Base-by-base conservation (phyloP, 2,797 vertebrate genomes). In the Neopelma chrysocephalum region DNA sequence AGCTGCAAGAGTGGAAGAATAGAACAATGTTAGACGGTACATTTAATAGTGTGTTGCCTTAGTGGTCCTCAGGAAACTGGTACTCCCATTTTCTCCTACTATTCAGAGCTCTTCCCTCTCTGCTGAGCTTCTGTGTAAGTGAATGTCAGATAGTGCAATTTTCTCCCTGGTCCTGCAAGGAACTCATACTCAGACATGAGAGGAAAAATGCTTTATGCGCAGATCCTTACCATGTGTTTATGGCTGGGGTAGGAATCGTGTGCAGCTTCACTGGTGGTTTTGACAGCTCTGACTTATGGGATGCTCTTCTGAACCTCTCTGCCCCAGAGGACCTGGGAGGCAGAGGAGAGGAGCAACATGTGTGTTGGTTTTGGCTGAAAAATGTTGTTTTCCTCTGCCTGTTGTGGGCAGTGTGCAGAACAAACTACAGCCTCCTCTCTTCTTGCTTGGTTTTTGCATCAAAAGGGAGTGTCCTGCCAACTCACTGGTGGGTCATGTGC, bases 1-100 rank as follows among this genome's bases (percentile, higher is more conserved):
- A 98, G 98, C 98, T 97, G 98, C 97, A 88, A 97, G 97, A 98
- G 94, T 87, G 90, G 95, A 96, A 86, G 96, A 90, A 90, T 10
- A 94, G 97, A 98, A 98, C 98, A 97, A 98, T 98, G 97, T 98
- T 97, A 98, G 97, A 94, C 86, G 87, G 96, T 96, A 79, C 96
- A 93, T 98, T 98, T 98, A 98, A 98, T 98, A 98, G 97, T 94
- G 66, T 87, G 90, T 89, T 97, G 97, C 96, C 97, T 97, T 94
- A 90, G 86, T 71, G 72, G 85, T 93, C 85, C 90, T 97, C 96
- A 84, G 96, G 94, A 98, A 97, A 93, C 82, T 58, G 70, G 96
- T 96, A 50, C 88, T 88, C 87, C 88, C 80, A 81, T 96, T 97
- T 97, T 96, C 56, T 90, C 75, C 70, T 47, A 56, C 87, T 87